A percentile compares a stretch with the other conserved stretches of the same genome.
phyloP scores from a whole-genome alignment of 2,113 vertebrate species.

The Cygnus buccinator region DNA sequence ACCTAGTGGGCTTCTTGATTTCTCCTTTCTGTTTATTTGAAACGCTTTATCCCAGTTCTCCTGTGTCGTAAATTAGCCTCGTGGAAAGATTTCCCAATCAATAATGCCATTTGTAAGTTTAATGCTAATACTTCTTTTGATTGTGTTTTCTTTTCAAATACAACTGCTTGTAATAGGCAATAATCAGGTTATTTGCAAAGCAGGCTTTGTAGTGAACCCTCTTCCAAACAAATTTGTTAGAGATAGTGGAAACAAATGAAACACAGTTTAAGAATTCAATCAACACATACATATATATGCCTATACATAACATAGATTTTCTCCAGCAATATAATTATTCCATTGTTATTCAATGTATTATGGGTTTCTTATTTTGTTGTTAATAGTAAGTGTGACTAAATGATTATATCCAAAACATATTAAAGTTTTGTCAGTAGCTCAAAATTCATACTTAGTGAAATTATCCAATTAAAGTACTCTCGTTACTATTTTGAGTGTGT shows the following conservation, averaged over 20 bases:
- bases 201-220: not conserved
- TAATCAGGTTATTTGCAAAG: not conserved
- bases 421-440: not conserved
- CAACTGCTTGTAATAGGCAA: not conserved
- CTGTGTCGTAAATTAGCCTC: not conserved
- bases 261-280: not conserved
- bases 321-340: not conserved
- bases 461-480: not conserved
- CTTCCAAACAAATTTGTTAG: not conserved
- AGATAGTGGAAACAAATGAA: not conserved
- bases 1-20: constrained; percentile 16
- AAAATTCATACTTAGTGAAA: not conserved
- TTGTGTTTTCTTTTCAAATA: not conserved
- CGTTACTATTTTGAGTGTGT: not conserved
- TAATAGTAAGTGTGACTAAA: not conserved
- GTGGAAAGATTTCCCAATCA: not conserved
- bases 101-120: not conserved
- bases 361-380: not conserved
- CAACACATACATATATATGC: not conserved
- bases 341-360: not conserved
- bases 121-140: not conserved
- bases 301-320: not conserved
- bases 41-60: not conserved
- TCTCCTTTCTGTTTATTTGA: fast-evolving
- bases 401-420: not conserved